These are phyloP conservation scores for Nibea albiflora DNA, from an alignment of 2,113 vertebrate genomes.

Conservation along the genomic window DNA sequence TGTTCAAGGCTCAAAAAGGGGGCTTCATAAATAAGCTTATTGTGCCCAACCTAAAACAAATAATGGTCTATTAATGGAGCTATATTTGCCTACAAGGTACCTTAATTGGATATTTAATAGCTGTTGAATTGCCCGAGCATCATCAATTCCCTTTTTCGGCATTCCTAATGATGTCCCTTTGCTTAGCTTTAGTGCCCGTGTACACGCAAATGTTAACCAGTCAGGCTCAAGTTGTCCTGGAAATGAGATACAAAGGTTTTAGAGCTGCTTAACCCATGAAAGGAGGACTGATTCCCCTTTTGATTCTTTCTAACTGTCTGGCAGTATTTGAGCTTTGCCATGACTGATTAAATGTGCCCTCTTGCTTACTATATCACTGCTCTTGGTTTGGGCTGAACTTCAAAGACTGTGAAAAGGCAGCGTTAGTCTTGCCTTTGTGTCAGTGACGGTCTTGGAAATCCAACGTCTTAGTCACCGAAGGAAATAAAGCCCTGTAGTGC, in stretches of 20 bases:
- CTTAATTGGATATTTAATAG: constrained; percentile 68
- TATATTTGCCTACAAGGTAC: constrained; percentile 55
- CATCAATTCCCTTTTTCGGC: constrained; percentile 43
- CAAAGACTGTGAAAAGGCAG: constrained; percentile 52
- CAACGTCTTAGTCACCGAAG: constrained; percentile 27
- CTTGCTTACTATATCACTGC: constrained; percentile 49
- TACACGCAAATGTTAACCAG: constrained; percentile 33
- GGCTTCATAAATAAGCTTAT: constrained; percentile 48
- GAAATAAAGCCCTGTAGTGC: constrained; percentile 11
- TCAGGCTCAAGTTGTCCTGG: constrained; percentile 40
- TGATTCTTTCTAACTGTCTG: constrained; percentile 46
- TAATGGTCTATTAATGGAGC: constrained; percentile 66
- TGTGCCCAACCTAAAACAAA: constrained; percentile 45
- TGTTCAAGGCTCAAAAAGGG: not conserved
- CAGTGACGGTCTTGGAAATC: constrained; percentile 46
- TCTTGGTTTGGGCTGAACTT: constrained; percentile 68
- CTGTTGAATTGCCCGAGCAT: constrained; percentile 60
- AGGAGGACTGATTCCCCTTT: constrained; percentile 36
- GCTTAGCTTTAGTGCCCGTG: constrained; percentile 13
- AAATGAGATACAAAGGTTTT: constrained; percentile 41
- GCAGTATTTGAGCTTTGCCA: constrained; percentile 49
- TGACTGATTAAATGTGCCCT: constrained; percentile 69
- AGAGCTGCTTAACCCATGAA: constrained; percentile 44
- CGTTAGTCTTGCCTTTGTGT: constrained; percentile 48
- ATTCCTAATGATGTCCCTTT: constrained; percentile 28